Conservation (phyloP, 2,797 vertebrate genomes). For the Benthosema pterotum region DNA sequence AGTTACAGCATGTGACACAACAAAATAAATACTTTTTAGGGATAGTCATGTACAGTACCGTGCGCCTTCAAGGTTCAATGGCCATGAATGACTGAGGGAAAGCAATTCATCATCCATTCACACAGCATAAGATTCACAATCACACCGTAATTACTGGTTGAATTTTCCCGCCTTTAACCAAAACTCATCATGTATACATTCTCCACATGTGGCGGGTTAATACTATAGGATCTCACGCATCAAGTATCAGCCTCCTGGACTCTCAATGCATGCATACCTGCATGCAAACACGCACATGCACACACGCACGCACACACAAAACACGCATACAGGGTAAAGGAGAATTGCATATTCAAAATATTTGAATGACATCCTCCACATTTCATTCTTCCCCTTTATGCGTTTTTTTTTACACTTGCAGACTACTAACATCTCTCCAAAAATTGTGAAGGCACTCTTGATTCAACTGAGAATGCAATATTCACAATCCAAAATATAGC, state of each 20-base stretch:
- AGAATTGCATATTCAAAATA: conserved; percentile 57
- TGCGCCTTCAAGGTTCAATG: conserved; percentile 28
- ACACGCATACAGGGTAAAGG: conserved; percentile 18
- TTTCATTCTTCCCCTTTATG: conserved; percentile 7
- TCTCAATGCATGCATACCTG: not conserved
- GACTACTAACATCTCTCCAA: conserved; percentile 34
- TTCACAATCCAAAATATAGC: conserved; percentile 32
- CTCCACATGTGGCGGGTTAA: conserved; percentile 1
- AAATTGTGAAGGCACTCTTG: conserved; percentile 80
- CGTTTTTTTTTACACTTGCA: conserved; percentile 31
- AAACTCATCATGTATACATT: conserved; percentile 12
- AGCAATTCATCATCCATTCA: not conserved
- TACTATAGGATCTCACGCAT: conserved; percentile 3
- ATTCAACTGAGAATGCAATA: conserved; percentile 65
- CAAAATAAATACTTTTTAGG: conserved; percentile 1
- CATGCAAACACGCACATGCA: not conserved
- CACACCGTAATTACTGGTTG: not conserved
- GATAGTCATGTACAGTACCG: conserved; percentile 11
- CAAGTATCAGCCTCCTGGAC: too few species aligned
- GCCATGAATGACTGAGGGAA: conserved; percentile 14
- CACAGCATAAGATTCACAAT: not conserved
- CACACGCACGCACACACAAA: conserved; percentile 17
- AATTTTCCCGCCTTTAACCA: not conserved
- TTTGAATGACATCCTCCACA: conserved; percentile 37
- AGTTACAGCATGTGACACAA: conserved; percentile 26